Percentiles rank a stretch among this genome's conserved stretches.
Conservation (phyloP, 2,113 vertebrate species). For the Amazona vittata region DNA sequence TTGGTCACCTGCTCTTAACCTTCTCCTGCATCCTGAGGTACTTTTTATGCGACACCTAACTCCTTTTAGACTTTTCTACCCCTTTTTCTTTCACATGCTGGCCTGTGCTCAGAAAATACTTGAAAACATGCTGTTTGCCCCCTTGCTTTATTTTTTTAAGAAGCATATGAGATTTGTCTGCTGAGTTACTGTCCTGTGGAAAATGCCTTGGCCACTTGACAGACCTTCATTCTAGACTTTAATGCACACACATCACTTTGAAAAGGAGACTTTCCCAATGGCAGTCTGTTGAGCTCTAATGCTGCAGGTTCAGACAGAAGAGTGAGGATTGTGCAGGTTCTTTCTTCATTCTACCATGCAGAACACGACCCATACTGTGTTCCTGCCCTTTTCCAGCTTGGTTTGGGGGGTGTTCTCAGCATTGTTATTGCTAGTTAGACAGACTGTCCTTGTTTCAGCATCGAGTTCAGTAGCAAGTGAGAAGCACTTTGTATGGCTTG, state of each 20-base stretch:
- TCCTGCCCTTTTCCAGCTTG: not conserved
- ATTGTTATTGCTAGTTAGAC: not conserved
- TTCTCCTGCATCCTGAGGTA: not conserved
- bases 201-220: slow-evolving; percentile 6
- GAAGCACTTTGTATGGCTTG: not conserved
- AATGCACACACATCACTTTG: not conserved
- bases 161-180: not conserved
- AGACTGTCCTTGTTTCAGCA: not conserved
- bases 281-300: not conserved
- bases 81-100: not conserved
- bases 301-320: not conserved
- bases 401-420: not conserved
- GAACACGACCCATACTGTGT: not conserved
- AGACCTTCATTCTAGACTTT: not conserved
- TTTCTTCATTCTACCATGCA: not conserved
- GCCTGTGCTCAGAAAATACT: not conserved
- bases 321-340: not conserved
- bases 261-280: not conserved
- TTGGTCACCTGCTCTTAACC: not conserved
- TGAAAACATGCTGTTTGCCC: not conserved
- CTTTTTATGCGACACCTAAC: not conserved
- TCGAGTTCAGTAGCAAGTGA: not conserved
- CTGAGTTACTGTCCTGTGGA: not conserved
- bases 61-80: not conserved
- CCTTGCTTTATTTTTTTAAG: not conserved